These are phyloP conservation scores for Bubalus kerabau DNA, from an alignment of 2,113 vertebrate species.

Conservation along the genomic window DNA sequence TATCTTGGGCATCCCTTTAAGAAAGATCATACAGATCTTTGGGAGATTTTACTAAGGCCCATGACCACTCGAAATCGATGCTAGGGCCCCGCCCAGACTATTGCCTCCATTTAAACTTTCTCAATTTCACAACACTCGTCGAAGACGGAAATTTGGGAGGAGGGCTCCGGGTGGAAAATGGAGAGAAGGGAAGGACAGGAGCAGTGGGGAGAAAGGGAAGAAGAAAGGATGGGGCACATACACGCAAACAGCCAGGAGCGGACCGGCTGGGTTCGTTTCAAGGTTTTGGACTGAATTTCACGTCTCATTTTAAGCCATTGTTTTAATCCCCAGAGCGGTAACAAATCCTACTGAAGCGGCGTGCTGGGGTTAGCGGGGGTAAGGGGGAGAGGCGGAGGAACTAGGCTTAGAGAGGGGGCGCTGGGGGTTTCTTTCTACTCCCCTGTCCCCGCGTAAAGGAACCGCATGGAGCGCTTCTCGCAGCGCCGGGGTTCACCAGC, in stretches of 20 bases:
- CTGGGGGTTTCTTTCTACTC: no score
- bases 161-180: background rate
- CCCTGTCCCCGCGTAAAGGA: background rate
- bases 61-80: background rate
- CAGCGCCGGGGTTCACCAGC: background rate
- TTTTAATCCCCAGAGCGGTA: background rate
- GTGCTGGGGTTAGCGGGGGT: background rate
- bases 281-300: background rate
- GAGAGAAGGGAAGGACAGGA: background rate
- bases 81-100: background rate
- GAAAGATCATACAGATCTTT: background rate
- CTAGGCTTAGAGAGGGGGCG: background rate
- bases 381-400: background rate
- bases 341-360: background rate
- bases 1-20: background rate
- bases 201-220: background rate
- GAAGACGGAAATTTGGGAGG: background rate
- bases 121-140: background rate
- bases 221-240: background rate
- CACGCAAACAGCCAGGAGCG: background rate
- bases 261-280: background rate
- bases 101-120: background rate
- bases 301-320: background rate
- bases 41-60: background rate
- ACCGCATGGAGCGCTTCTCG: background rate